Conservation (phyloP, 1,140 invertebrate genomes). For the Goniozus legneri region DNA sequence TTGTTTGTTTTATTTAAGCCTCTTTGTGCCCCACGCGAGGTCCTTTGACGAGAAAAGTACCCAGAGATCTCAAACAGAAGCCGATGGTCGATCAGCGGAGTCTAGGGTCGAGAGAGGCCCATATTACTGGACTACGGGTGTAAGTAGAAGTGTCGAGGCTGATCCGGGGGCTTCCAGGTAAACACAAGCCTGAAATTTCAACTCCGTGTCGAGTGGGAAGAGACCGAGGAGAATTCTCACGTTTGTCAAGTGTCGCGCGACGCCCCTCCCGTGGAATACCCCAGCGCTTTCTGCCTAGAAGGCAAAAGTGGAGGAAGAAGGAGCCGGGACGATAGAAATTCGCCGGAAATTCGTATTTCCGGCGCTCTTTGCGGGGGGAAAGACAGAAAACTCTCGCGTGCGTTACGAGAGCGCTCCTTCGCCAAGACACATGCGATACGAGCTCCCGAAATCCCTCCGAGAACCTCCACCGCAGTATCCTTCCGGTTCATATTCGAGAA, state of each 20-base stretch:
- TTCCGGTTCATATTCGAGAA: constrained; percentile 14
- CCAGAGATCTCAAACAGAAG: no score
- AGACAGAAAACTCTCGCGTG: background rate
- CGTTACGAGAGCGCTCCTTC: background rate
- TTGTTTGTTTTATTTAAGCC: no score
- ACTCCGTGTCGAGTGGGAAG: no score
- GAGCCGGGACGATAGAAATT: no score
- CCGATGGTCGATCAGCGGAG: no score
- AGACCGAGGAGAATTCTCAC: no score
- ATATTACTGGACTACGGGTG: no score
- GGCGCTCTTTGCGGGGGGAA: background rate
- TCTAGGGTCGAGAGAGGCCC: no score
- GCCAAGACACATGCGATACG: background rate
- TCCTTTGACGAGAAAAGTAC: no score
- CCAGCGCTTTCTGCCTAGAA: no score
- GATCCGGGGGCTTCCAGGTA: background rate
- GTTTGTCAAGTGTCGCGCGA: background rate
- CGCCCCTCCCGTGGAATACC: background rate
- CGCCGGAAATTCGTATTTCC: background rate
- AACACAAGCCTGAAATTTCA: background rate
- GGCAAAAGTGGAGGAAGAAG: no score
- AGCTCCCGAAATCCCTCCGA: background rate
- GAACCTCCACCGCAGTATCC: constrained; percentile 24
- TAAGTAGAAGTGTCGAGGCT: background rate
- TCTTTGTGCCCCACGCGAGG: no score